These are phyloP conservation scores for Odontophorus gujanensis DNA, from an alignment of 2,113 vertebrate species.

Conservation along the genomic window DNA sequence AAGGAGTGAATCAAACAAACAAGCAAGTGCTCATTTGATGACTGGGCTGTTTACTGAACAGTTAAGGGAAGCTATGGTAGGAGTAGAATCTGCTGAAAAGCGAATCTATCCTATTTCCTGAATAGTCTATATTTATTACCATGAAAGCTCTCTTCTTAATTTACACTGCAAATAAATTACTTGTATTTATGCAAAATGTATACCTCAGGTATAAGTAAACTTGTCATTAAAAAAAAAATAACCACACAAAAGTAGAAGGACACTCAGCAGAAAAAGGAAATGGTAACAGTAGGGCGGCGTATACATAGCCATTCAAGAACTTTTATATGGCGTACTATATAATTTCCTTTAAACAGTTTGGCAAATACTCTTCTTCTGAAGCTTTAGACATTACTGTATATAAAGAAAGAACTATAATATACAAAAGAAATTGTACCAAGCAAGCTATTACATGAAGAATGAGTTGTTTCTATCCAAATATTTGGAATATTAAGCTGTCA, in stretches of 20 bases:
- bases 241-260: not conserved
- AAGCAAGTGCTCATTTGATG: not conserved
- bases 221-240: not conserved
- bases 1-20: not conserved
- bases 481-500: not conserved
- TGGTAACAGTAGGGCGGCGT: not conserved
- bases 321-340: not conserved
- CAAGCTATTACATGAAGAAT: not conserved
- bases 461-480: not conserved
- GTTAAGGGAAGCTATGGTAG: not conserved
- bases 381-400: not conserved
- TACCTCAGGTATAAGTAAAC: not conserved
- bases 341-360: not conserved
- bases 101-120: not conserved
- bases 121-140: not conserved
- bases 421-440: not conserved
- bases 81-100: not conserved
- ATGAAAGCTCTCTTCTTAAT: not conserved
- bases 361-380: not conserved
- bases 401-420: not conserved
- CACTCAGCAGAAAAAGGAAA: not conserved
- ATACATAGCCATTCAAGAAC: not conserved
- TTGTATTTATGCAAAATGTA: not conserved
- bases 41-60: not conserved
- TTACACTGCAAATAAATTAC: not conserved